A percentile compares a stretch with the other conserved stretches of the same genome.
Evolutionary conservation across 2,113 vertebrate genomes (phyloP).

Genomic region (Todiramphus saurophagus): DNA sequence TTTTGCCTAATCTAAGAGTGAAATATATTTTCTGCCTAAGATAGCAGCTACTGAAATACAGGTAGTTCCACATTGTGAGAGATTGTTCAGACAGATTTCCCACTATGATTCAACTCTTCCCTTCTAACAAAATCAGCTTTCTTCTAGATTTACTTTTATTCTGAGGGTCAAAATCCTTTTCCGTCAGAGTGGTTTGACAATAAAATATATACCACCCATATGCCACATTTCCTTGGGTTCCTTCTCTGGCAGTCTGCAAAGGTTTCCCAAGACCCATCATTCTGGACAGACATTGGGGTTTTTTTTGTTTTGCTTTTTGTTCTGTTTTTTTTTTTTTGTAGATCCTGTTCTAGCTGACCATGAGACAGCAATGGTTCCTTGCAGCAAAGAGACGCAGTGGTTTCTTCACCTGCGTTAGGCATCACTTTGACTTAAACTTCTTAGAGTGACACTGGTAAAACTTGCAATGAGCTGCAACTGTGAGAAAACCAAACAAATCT

Average conservation of each 20-base stretch:
- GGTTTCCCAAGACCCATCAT: fast-evolving
- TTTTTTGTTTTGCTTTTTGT: neutral
- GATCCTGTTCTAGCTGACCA: neutral
- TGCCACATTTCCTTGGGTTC: neutral
- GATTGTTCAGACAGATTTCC: no score
- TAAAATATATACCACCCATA: neutral
- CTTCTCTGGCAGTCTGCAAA: neutral
- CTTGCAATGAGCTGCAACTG: neutral
- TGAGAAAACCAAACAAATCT: neutral
- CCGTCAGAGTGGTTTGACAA: neutral
- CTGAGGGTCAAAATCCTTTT: neutral
- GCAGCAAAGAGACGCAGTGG: neutral
- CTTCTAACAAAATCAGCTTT: neutral
- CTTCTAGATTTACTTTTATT: neutral
- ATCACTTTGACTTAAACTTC: neutral
- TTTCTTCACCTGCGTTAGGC: neutral
- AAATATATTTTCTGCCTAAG: no score
- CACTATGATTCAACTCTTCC: neutral
- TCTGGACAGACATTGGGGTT: neutral
- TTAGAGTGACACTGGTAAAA: neutral
- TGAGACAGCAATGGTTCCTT: neutral
- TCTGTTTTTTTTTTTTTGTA: neutral
- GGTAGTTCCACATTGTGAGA: no score
- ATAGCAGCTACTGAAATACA: no score
- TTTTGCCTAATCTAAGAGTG: neutral